Evolutionary conservation across 1,140 invertebrate genomes (phyloP).

Genomic region (Plectus sambesii): DNA sequence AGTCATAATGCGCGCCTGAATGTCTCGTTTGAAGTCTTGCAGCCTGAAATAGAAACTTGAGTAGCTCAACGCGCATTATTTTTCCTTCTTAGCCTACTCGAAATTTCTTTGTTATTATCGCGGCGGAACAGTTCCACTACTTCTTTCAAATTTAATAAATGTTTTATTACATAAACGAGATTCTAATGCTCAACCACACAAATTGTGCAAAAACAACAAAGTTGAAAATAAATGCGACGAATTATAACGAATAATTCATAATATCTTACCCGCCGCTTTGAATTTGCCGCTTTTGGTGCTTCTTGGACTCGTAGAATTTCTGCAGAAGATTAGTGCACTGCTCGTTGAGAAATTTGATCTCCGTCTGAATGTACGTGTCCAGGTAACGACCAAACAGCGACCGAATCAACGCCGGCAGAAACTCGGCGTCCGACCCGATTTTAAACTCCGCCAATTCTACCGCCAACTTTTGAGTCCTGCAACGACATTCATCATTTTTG

Average conservation of each 20-base stretch:
- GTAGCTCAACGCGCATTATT: neutral
- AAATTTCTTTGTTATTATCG: too few species aligned
- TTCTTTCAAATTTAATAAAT: too few species aligned
- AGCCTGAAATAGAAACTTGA: conserved; percentile 56
- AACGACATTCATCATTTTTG: too few species aligned
- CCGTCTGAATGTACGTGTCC: conserved; percentile 48
- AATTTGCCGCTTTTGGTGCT: conserved; percentile 82
- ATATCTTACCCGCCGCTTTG: conserved; percentile 58
- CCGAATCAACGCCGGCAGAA: conserved; percentile 54
- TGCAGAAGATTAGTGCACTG: conserved; percentile 63
- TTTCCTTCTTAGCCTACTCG: conserved; percentile 34
- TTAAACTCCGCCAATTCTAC: conserved; percentile 61
- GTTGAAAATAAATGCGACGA: too few species aligned
- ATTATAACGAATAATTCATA: conserved; percentile 12
- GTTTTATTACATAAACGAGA: too few species aligned
- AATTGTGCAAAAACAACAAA: too few species aligned
- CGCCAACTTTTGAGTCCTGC: conserved; percentile 61
- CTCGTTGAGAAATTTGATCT: conserved; percentile 64
- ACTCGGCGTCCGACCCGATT: conserved; percentile 66
- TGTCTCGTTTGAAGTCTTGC: conserved; percentile 75
- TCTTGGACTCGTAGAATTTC: conserved; percentile 80
- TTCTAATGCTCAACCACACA: too few species aligned
- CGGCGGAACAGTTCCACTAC: too few species aligned
- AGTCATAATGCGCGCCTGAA: conserved; percentile 79
- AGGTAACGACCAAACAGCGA: conserved; percentile 27